Conservation (phyloP, 2,888 invertebrate genomes). For the Sarcophaga subvicina region DNA sequence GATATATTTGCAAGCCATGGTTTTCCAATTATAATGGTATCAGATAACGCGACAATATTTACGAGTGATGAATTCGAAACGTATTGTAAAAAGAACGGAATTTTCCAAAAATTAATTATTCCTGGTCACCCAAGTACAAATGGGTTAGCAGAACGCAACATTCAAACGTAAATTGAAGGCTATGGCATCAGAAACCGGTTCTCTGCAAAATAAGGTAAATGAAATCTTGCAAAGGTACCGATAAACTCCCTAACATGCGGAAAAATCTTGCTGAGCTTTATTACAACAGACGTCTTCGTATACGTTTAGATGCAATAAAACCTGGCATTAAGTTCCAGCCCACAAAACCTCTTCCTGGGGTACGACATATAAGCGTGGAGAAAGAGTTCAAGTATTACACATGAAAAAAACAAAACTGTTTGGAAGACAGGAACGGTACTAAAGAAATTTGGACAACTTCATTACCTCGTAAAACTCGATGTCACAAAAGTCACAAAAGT, state of each 20-base stretch:
- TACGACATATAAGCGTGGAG: too few species aligned
- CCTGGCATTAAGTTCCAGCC: too few species aligned
- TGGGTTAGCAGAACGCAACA: slow-evolving; percentile 2
- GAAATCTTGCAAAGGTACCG: background rate
- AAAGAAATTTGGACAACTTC: too few species aligned
- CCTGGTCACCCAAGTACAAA: background rate
- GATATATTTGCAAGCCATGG: slow-evolving; percentile 35
- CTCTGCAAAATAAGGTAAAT: background rate
- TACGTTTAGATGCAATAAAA: too few species aligned
- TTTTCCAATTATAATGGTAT: slow-evolving; percentile 20
- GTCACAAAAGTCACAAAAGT: too few species aligned
- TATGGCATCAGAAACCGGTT: too few species aligned
- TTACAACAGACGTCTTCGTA: too few species aligned
- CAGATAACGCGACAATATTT: slow-evolving; percentile 37
- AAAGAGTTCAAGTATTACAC: too few species aligned
- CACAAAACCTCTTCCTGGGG: too few species aligned
- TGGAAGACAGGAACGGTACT: too few species aligned
- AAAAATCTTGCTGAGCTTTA: background rate
- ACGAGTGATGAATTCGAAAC: slow-evolving; percentile 31
- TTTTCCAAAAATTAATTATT: slow-evolving; percentile 4
- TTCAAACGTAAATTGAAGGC: background rate
- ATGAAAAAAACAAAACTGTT: too few species aligned
- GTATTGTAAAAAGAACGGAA: slow-evolving; percentile 1
- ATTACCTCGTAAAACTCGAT: too few species aligned
- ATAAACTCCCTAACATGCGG: background rate